Base-by-base conservation (phyloP, 2,113 vertebrate genomes). In the Hemicordylus capensis region DNA sequence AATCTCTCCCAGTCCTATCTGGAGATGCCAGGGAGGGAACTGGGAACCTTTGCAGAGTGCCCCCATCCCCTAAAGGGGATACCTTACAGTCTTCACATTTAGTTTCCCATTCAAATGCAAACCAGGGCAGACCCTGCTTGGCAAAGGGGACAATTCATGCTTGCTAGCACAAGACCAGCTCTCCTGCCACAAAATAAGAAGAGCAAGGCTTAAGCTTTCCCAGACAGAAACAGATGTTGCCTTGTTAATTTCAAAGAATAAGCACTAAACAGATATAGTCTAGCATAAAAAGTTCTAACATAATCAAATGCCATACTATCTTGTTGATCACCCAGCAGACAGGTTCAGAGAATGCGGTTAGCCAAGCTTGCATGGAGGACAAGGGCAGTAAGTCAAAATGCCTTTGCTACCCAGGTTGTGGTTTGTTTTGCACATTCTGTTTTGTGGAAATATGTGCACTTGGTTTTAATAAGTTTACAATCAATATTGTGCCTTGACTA, bases 391-490 rank as follows among this genome's bases (percentile, higher is more conserved):
- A 76, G 5, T 10, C 3, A 72, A 70, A 58, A 86, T n/a, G 69
- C 84, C 58, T 69, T 78, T 39, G 59, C 6, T 37, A 70, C 28
- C 58, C 39, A 67, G 66, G 76, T 22, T 34, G 75, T 0, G 19
- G 72, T 78, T 85, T 85, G 75, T 78, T 70, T 85, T 78, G 75
- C 37, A 59, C 83, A 85, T 69, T 44, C 39, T 78, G 28, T 58
- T 70, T 69, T 46, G 51, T 59, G 64, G 51, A 85, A 78, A 78
- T 78, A 85, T 77, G 83, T 70, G 39, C 48, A 46, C 69, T 76
- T 85, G 37, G 63, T 56, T 78, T 85, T 78, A 85, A 85, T 77
- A 76, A 76, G 75, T 26, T 51, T n/a, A 70, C 83, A 78, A 85
- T 69, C 75, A 59, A 85, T 77, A 69, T 39, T 58, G 28, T 20